Conservation (phyloP, 2,113 vertebrate genomes). For the Macrotus californicus region DNA sequence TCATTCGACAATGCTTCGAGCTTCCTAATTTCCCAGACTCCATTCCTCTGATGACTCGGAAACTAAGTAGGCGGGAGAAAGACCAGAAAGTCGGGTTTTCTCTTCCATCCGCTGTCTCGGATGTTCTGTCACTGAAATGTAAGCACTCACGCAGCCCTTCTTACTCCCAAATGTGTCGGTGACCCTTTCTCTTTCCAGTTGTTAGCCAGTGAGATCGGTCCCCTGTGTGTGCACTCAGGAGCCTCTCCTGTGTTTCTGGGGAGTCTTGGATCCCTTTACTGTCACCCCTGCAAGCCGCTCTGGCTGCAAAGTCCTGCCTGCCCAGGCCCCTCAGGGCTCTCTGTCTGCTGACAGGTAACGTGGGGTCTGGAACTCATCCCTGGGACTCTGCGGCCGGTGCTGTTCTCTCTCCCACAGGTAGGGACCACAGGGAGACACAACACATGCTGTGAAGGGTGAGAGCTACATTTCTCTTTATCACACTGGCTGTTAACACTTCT, state of each 20-base stretch:
- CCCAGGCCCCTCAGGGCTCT: not conserved
- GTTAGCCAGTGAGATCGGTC: not conserved
- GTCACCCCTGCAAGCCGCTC: not conserved
- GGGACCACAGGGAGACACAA: not conserved
- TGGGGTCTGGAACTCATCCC: rapidly evolving
- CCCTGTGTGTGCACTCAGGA: not conserved
- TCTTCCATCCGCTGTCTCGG: not conserved
- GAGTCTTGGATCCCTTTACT: not conserved
- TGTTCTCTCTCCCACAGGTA: not conserved
- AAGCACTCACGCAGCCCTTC: no score
- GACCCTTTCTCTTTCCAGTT: not conserved
- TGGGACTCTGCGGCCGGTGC: not conserved
- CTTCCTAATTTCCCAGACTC: not conserved
- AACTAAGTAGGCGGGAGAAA: not conserved
- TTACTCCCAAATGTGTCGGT: not conserved
- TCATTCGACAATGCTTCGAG: not conserved
- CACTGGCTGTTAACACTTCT: not conserved
- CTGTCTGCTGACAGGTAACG: no score
- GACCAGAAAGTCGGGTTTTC: not conserved
- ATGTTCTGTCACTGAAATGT: no score
- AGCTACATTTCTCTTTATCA: not conserved
- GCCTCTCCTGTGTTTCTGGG: not conserved
- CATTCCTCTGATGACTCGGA: not conserved
- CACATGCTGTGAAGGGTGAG: not conserved
- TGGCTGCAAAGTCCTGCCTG: not conserved